Evolutionary conservation across 2,113 vertebrate species (phyloP), one percentile per base, ranked within the genome.

Genomic region (Miniopterus natalensis): DNA sequence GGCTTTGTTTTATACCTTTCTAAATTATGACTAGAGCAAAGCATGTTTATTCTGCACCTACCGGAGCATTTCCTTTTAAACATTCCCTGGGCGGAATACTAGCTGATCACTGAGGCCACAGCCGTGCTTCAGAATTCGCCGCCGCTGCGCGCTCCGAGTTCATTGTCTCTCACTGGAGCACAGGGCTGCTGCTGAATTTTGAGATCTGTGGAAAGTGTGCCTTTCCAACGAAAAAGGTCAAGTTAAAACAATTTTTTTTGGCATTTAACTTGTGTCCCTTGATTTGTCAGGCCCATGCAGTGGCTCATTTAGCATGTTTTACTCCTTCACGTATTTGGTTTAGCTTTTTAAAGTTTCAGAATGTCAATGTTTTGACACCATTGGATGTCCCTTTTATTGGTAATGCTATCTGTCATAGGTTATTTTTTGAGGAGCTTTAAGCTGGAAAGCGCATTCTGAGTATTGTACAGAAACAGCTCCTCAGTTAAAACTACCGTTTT

Each of bases 211-310:
- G 78, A 95, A 94, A 79, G 27, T 36, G 6, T 80, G 40, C 45
- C 59, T 95, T 86, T 96, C 65, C 86, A 93, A 20, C 90, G 66
- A 36, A 68, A 96, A 96, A 95, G 88, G 68, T 95, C 95, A 97
- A 25, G 55, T 87, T 92, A 74, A 83, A 94, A 79, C 89, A 91
- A 78, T 90, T 96, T 79, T 79, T 96, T 79, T 84, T 97, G 92
- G 73, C 68, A 65, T 97, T 97, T 98, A 95, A 66, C 59, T 87
- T 97, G 63, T 90, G 77, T 85, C 71, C 77, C 79, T 96, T 83
- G 84, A 92, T 93, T 89, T 95, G 49, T 95, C 21, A 85, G 88
- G 42, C 51, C 73, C 83, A 8, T 36, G 23, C 31, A 42, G 73
- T 65, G 40, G 45, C 74, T 95, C 53, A 51, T 84, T 96, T 92